These are phyloP conservation scores for Arbacia lixula DNA, from an alignment of 53 echinoderm and acorn worm genomes.

Conservation along the genomic window DNA sequence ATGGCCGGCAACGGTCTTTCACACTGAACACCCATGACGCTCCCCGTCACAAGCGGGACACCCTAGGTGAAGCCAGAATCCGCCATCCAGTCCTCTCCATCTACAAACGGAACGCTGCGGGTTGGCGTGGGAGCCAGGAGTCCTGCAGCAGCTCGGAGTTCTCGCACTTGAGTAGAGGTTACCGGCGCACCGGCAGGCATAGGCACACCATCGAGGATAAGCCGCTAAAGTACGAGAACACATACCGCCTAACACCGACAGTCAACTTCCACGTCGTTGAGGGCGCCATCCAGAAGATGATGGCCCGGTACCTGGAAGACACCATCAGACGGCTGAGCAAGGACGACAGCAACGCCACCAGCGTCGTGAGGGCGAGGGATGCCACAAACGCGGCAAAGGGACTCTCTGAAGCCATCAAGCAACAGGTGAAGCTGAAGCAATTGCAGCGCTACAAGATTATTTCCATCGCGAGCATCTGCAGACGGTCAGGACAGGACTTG, in stretches of 20 bases:
- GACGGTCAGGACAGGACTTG: conserved; percentile 58
- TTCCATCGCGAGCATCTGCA: conserved; percentile 60
- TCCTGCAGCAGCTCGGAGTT: neutral
- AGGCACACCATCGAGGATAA: neutral
- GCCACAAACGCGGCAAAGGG: conserved; percentile 48
- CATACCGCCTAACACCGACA: conserved; percentile 11
- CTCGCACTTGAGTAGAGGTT: neutral
- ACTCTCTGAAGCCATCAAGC: conserved; percentile 64
- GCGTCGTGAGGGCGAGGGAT: neutral
- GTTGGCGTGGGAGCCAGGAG: neutral
- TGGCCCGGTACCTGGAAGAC: conserved; percentile 11
- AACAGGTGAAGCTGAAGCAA: conserved; percentile 61
- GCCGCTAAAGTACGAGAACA: conserved; percentile 5
- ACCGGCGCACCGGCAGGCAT: neutral
- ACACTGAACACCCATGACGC: neutral
- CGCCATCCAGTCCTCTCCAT: conserved; percentile 24
- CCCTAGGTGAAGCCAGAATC: neutral
- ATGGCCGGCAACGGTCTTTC: neutral
- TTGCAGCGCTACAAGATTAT: conserved; percentile 71
- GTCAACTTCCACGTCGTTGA: conserved; percentile 5
- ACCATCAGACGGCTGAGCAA: neutral
- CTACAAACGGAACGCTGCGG: conserved; percentile 3
- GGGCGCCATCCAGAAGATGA: conserved; percentile 12
- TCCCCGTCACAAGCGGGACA: neutral
- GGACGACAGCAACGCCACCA: neutral